These are phyloP conservation scores for Oceanodroma leucorhoa DNA, from an alignment of 2,797 vertebrate genomes.

Conservation along the genomic window DNA sequence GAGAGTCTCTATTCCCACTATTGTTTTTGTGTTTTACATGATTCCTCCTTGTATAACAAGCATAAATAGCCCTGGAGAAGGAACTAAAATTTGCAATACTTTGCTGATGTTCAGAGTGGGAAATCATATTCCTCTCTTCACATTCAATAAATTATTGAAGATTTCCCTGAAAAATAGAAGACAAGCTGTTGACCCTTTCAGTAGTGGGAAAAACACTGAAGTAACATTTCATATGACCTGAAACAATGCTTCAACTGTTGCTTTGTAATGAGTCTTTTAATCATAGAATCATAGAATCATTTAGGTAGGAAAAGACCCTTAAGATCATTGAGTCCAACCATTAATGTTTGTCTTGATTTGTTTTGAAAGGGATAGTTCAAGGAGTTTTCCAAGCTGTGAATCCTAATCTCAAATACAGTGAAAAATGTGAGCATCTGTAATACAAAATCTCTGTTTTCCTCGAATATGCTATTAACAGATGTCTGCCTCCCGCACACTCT, in stretches of 20 bases:
- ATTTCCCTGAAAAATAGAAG: background rate
- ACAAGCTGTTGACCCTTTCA: background rate
- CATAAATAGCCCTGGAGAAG: background rate
- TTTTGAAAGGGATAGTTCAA: background rate
- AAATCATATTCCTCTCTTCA: background rate
- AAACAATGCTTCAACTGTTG: background rate
- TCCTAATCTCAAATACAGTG: background rate
- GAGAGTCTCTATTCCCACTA: background rate
- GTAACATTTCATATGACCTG: background rate
- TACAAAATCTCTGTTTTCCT: background rate
- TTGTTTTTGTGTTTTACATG: background rate
- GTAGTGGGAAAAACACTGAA: background rate
- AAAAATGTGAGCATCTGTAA: background rate
- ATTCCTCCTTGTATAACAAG: background rate
- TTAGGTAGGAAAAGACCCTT: background rate
- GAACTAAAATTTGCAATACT: background rate
- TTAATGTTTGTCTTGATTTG: background rate
- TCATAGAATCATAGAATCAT: background rate
- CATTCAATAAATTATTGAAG: background rate
- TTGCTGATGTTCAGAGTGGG: background rate
- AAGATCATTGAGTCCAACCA: background rate
- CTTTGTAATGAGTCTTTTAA: background rate
- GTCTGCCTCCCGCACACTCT: background rate
- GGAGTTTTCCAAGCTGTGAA: background rate
- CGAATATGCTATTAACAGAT: conserved; percentile 4